Percentiles rank a stretch among this genome's conserved stretches.
Evolutionary conservation across 1,140 invertebrate genomes (phyloP).

Genomic region (Drosophila nebulosa): DNA sequence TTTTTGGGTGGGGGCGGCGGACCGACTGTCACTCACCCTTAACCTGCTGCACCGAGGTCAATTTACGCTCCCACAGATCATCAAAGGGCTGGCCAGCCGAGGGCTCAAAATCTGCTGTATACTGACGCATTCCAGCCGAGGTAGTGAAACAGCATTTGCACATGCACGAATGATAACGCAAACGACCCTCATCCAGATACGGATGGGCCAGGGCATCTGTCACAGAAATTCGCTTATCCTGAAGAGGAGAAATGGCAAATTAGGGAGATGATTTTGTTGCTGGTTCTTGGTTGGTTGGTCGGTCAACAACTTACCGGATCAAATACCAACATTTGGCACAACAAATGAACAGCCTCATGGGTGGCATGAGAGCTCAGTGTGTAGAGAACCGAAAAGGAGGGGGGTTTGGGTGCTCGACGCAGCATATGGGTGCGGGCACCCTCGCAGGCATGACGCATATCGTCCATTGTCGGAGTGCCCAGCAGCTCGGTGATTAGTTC

Average conservation of each 20-base stretch:
- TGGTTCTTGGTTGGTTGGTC: too few relatives aligned
- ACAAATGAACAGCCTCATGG: conserved; percentile 97
- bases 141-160: conserved; percentile 97
- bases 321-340: conserved; percentile 99
- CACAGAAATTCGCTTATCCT: conserved; percentile 97
- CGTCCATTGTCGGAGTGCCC: conserved; percentile 96
- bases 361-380: conserved; percentile 95
- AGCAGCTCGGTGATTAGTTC: conserved; percentile 98
- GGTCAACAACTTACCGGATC: conserved; percentile 87
- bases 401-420: conserved; percentile 92
- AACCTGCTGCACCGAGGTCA: conserved; percentile 95
- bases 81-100: conserved; percentile 93
- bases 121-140: conserved; percentile 89
- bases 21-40: conserved; percentile 93
- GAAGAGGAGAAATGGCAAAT: conserved; percentile 13
- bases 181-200: conserved; percentile 97
- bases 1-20: too few relatives aligned
- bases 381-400: conserved; percentile 94
- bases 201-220: conserved; percentile 97
- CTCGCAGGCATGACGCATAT: conserved; percentile 98
- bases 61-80: conserved; percentile 96
- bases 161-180: conserved; percentile 99
- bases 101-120: conserved; percentile 96
- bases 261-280: too few relatives aligned
- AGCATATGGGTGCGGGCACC: conserved; percentile 97